Base-by-base conservation (phyloP, 53 echinoderm and acorn worm genomes). In the Stichopus horrens region DNA sequence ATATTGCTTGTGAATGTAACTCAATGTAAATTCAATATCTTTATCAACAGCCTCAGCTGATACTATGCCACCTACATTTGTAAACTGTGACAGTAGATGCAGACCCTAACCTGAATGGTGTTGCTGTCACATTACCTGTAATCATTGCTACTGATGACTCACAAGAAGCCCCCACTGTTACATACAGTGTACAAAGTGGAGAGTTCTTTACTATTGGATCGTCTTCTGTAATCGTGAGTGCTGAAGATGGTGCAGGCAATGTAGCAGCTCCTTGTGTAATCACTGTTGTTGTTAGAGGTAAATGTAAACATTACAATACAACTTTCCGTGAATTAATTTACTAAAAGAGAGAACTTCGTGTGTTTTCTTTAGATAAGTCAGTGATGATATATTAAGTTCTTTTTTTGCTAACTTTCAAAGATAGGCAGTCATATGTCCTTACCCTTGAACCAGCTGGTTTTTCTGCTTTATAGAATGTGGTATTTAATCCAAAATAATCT, bases 91-190 rank as follows among this genome's bases (percentile, higher is more conserved):
- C 83, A 16, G 75, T 21, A 59, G 83, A 73, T 11, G 14, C 75
- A 11, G 86, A 86, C 23, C 54, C 59, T 53, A 86, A 82, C 65
- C 22, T 58, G 20, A 80, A 89, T 60, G 23, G 87, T 71, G 74
- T 58, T 4, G 20, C 53, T 58, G 92, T 92, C 60, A 79, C 83
- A 7, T 92, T 89, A 89, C 86, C 88, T 8, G 86, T 54, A 58
- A 86, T 89, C 18, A 74, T 80, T 79, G 92, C 90, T 6, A 74
- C 76, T 37, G 92, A 92, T 78, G 82, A 90, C 75, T 92, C 92
- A 4, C 89, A 89, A 53, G 76, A 54, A 79, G 7, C 74, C 14
- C 79, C 80, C 55, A 66, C 83, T 18, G 7, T 18, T 53, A 14
- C 87, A 7, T 55, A 66, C 6, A 86, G 73, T 57, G 54, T 53